phyloP scores from a whole-genome alignment of 2,888 invertebrate genomes.

The Lagria hirta region DNA sequence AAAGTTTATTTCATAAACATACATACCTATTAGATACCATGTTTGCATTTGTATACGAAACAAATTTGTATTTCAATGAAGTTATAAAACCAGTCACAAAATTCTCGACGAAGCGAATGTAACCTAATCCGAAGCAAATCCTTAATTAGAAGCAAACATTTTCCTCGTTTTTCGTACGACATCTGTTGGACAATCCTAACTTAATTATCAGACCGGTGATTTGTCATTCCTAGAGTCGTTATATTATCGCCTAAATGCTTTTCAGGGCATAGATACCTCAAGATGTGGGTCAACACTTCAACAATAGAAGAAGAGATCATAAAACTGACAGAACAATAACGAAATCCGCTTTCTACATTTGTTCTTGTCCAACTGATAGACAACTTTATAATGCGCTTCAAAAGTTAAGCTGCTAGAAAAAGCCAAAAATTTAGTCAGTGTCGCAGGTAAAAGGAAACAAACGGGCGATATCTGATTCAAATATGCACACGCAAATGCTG shows the following conservation, averaged over 20 bases:
- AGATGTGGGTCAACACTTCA: constrained; percentile 14
- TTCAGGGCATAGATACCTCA: constrained; percentile 17
- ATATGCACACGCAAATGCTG: constrained; percentile 20
- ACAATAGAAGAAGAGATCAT: constrained; percentile 27
- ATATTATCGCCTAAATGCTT: constrained; percentile 17
- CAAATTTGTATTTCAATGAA: too few relatives aligned
- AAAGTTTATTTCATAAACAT: too few relatives aligned
- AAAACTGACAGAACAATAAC: constrained; percentile 31
- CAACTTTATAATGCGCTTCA: constrained; percentile 20
- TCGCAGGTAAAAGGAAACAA: constrained; percentile 14
- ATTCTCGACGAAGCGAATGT: too few relatives aligned
- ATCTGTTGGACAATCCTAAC: constrained; percentile 11
- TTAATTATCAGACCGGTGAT: constrained; percentile 18
- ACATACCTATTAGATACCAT: too few relatives aligned
- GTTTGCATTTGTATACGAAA: too few relatives aligned
- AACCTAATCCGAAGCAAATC: constrained; percentile 7
- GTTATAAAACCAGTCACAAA: too few relatives aligned
- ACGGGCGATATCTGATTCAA: constrained; percentile 15
- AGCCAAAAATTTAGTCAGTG: constrained; percentile 4
- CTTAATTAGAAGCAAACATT: constrained; percentile 18
- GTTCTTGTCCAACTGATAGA: constrained; percentile 17
- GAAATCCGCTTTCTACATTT: constrained; percentile 24
- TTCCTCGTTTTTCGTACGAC: background rate
- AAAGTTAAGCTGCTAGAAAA: constrained; percentile 11
- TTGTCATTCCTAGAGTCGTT: constrained; percentile 13